Evolutionary conservation across 2,113 vertebrate genomes (phyloP).

Genomic region (Corydoras sp.): DNA sequence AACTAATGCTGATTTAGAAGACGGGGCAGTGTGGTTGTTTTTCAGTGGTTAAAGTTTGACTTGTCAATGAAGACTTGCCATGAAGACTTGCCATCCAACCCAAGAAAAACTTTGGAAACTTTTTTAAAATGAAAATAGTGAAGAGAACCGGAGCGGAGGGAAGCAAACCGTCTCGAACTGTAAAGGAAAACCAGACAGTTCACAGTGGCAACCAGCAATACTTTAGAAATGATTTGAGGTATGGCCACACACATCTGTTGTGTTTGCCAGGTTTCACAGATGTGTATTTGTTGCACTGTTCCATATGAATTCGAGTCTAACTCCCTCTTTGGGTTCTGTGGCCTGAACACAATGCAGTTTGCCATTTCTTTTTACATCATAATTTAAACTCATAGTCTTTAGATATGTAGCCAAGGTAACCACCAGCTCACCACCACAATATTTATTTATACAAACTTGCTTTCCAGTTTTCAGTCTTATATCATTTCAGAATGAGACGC

Average conservation of each 20-base stretch:
- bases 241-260: too few relatives aligned
- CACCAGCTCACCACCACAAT: neutral
- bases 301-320: neutral
- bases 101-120: neutral
- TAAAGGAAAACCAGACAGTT: too few relatives aligned
- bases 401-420: neutral
- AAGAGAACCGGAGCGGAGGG: neutral
- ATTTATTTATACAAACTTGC: neutral
- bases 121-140: neutral
- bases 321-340: neutral
- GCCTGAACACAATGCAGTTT: neutral
- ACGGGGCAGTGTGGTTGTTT: constrained; percentile 20
- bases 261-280: too few relatives aligned
- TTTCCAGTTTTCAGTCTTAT: too few relatives aligned
- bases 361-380: constrained; percentile 8
- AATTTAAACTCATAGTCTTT: neutral
- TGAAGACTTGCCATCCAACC: constrained; percentile 12
- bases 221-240: too few relatives aligned
- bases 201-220: too few relatives aligned
- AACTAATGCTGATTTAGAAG: constrained; percentile 31
- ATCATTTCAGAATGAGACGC: too few relatives aligned
- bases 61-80: constrained; percentile 1
- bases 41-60: constrained; percentile 8
- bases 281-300: too few relatives aligned
- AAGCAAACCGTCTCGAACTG: neutral